Base-by-base conservation (phyloP, 2,888 invertebrate genomes). In the Stenoptilia bipunctidactyla region DNA sequence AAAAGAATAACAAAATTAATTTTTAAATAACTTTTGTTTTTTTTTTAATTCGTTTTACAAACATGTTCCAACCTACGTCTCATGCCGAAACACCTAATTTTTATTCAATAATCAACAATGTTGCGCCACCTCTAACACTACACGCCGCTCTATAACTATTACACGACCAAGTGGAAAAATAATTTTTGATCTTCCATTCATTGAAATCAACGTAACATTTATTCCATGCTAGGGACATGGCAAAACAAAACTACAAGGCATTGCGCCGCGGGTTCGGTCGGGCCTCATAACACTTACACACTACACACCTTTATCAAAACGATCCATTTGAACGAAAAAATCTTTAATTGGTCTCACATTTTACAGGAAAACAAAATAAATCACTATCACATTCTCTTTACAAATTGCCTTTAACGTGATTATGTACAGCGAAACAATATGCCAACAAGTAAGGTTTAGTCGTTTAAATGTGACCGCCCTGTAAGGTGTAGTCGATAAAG, bases 61-160 rank as follows among this genome's bases (percentile, higher is more conserved):
- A 36, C 47, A 53, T 56, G 53, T 55, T 50, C 49, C 56, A 57
- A 50, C 59, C 73, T 74, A 74, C 77, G 49, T 60, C 75, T 71
- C 70, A 73, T 72, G 73, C 71, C 77, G 70, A 66, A 77, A 80
- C 75, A 73, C 69, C 75, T 80, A 80, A 75, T 73, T 74, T 30
- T 79, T 80, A 76, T 74, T 77, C 83, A 83, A 82, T 82, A 82
- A 83, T 83, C 83, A 83, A 83, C 83, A 83, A 83, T 79, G 74
- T 75, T 71, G 79, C 76, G 73, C 73, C 77, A 66, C 65, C 72
- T 69, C 77, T 80, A 80, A 74, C 69, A 71, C 76, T 79, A 80
- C 77, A 70, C 74, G 73, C 74, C 66, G 72, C 70, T n/a, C n/a
- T 64, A 62, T 69, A 66, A 42, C 37, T 49, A 49, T 51, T 50